A percentile compares a stretch with the other conserved stretches of the same genome.
Conservation (phyloP, 1,140 invertebrate genomes). For the Drosophila tani region DNA sequence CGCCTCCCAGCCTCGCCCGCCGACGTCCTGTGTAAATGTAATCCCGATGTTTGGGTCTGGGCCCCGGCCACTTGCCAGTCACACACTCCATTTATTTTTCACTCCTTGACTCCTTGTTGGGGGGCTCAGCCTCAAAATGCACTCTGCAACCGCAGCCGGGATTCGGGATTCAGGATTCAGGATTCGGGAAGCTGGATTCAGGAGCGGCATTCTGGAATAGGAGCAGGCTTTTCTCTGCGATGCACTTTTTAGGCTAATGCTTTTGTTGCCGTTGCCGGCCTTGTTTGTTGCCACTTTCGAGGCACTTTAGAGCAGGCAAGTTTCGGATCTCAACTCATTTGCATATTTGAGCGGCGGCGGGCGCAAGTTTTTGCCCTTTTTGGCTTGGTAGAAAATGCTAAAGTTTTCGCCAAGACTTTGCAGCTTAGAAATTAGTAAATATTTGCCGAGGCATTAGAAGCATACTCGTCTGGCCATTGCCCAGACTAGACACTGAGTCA, state of each 20-base stretch:
- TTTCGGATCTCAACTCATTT: constrained; percentile 58
- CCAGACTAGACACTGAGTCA: constrained; percentile 30
- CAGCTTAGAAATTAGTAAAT: constrained; percentile 57
- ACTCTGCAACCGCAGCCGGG: constrained; percentile 51
- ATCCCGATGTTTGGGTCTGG: constrained; percentile 59
- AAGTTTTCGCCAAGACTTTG: constrained; percentile 15
- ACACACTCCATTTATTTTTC: constrained; percentile 83
- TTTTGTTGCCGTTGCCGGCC: constrained; percentile 53
- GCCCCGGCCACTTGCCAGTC: constrained; percentile 43
- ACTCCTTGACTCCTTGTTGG: constrained; percentile 66
- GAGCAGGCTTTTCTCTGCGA: constrained; percentile 12
- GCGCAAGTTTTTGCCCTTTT: constrained; percentile 49
- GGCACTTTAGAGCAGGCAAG: constrained; percentile 64
- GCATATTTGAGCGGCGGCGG: constrained; percentile 66
- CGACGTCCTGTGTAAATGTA: constrained; percentile 67
- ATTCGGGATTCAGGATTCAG: constrained; percentile 7
- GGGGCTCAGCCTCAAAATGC: constrained; percentile 47
- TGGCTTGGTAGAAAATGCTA: constrained; percentile 54
- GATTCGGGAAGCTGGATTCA: constrained; percentile 5
- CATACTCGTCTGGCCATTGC: constrained; percentile 34
- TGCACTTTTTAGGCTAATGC: constrained; percentile 75
- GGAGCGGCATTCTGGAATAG: constrained; percentile 10
- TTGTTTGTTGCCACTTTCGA: constrained; percentile 57
- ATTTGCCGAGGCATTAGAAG: constrained; percentile 47
- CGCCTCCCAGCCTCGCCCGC: background rate